Percentiles rank a stretch among this genome's conserved stretches.
Evolutionary conservation across 2,797 vertebrate genomes (phyloP).

Genomic region (Macropus fuliginosus): DNA sequence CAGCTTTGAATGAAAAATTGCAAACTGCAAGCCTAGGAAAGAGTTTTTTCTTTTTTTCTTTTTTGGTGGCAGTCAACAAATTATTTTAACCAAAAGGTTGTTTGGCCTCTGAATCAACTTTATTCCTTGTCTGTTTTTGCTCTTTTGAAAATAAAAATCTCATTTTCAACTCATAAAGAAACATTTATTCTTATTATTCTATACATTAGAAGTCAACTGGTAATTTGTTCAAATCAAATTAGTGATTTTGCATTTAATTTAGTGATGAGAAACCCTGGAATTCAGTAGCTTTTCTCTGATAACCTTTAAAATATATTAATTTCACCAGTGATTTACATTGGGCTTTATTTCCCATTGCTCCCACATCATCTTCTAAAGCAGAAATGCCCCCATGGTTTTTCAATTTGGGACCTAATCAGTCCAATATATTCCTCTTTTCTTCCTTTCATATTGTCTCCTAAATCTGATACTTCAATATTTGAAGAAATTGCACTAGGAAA

Average conservation of each 20-base stretch:
- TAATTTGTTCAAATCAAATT: conserved; percentile 81
- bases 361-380: conserved; percentile 76
- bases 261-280: conserved; percentile 79
- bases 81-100: conserved; percentile 53
- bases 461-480: conserved; percentile 76
- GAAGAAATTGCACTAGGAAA: conserved; percentile 81
- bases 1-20: conserved; percentile 46
- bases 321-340: conserved; percentile 81
- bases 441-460: conserved; percentile 67
- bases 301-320: conserved; percentile 83
- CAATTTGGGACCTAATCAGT: conserved; percentile 76
- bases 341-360: conserved; percentile 77
- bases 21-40: conserved; percentile 31
- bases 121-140: conserved; percentile 58
- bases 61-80: conserved; percentile 55
- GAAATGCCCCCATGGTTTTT: conserved; percentile 67
- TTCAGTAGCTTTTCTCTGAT: conserved; percentile 83
- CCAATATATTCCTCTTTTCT: conserved; percentile 74
- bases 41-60: neutral
- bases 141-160: conserved; percentile 69
- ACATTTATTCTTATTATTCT: conserved; percentile 62
- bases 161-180: conserved; percentile 59
- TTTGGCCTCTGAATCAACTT: conserved; percentile 57
- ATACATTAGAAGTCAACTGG: conserved; percentile 59
- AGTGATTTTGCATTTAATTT: conserved; percentile 80